Conservation (phyloP, 92 coral and sea anemone species). For the Zoanthus solanderi region DNA sequence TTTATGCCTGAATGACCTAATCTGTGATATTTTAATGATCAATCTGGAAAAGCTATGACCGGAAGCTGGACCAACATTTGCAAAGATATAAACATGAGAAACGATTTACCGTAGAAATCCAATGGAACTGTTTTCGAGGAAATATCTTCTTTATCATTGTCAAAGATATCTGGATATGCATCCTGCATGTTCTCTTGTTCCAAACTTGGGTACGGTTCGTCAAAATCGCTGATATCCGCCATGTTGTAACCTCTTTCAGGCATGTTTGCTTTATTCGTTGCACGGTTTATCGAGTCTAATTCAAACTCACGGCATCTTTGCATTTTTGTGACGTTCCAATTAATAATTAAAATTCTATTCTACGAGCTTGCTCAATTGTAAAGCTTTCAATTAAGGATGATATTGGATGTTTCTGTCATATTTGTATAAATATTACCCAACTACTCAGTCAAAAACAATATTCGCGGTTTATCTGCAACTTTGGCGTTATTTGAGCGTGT, state of each 20-base stretch:
- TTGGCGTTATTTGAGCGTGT: conserved; percentile 33
- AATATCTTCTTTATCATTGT: conserved; percentile 7
- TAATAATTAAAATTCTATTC: conserved; percentile 41
- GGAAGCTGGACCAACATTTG: conserved; percentile 27
- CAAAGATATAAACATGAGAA: background rate
- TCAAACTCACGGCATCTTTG: conserved; percentile 51
- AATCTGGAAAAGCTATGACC: conserved; percentile 15
- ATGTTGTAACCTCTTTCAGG: conserved; percentile 28
- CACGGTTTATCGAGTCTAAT: conserved; percentile 11
- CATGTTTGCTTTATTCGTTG: conserved; percentile 10
- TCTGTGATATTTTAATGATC: conserved; percentile 10
- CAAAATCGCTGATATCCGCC: conserved; percentile 17
- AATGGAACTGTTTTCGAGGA: conserved; percentile 24
- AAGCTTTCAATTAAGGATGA: conserved; percentile 30
- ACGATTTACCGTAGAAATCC: conserved; percentile 45
- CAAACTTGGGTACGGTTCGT: conserved; percentile 31
- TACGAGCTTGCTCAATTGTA: conserved; percentile 11
- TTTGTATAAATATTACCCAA: conserved; percentile 23
- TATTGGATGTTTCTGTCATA: conserved; percentile 43
- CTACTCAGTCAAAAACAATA: conserved; percentile 40
- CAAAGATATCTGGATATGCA: background rate
- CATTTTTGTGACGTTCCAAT: conserved; percentile 43
- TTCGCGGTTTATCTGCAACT: background rate
- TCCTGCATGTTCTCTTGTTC: conserved; percentile 22
- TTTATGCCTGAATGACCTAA: conserved; percentile 9